Base-by-base conservation (phyloP, 1,140 invertebrate species). In the Tetragonula clypearis region DNA sequence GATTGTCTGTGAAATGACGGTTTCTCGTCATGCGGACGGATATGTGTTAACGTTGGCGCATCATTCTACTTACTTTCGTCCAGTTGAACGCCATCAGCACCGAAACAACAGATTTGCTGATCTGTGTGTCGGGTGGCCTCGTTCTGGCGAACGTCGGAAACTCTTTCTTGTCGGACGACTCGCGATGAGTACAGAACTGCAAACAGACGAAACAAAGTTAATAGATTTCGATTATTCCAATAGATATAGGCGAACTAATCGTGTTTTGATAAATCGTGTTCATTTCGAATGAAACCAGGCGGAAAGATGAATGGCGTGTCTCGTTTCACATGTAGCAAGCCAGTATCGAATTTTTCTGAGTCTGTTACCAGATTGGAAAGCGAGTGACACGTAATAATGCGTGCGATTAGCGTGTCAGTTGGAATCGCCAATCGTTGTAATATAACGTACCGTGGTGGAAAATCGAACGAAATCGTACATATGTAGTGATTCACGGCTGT, bases 141-240 rank as follows among this genome's bases (percentile, higher is more conserved):
- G 98, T 99, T 77, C 99, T 95, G 0, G 98, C 98, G 93, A 99
- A 99, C 6, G 99, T 99, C 21, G 98, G 96, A 94, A 98, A 99
- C 87, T 97, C 96, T 19, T 93, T 94, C 93, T 99, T 99, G 93
- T 99, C 97, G 9, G 98, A 98, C 41, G 97, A 97, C 90, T 98
- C 97, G 73, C 97, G 97, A 94, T 98, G 96, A 6, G 97, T 97
- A 93, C 98, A 98, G 93, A 97, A 98, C 98, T 98, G 93, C 93
- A 92, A 84, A 6, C 30, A 79, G 14, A 69, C 41, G 23, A 19
- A n/a, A 62, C 23, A 30, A n/a, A n/a, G 21, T 60, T 9, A 9
- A 1, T 6, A 30, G 2, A 72, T 73, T 17, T 35, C 2, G 35
- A 35, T 35, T 35, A 30, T 35, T 4, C 3, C 3, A 35, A 3